Evolutionary conservation across 64 coral and sea anemone species (phyloP), one percentile per base, ranked within the genome.

Genomic region (Montipora capricornis): DNA sequence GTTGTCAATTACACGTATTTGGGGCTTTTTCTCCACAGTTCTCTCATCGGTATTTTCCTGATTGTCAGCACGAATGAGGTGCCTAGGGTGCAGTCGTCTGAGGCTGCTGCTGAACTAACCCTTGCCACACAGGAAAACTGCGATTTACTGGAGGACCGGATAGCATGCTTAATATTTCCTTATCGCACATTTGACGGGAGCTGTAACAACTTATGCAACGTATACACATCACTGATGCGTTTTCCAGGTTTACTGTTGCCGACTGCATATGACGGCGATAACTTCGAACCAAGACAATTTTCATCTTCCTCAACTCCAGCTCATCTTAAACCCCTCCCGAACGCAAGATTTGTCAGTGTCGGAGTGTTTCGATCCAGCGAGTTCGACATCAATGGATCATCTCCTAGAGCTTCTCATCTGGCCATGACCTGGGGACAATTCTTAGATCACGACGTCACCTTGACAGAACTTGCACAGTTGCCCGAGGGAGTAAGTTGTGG

Each of bases 401-500:
- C 13, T 47, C 19, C 47, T 16, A 14, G 5, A 45, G 88, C 26
- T 88, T 37, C 83, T 26, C 92, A 93, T 76, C 17, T 93, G 13
- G 17, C 79, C 2, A 93, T 93, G 91, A 87, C 82, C 5, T 93
- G 74, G 74, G 91, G 91, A 9, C 91, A 93, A 76, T 87, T 69
- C 12, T 10, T 78, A 20, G 91, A 87, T 70, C 91, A 93, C 16
- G 91, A 93, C n/a, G 4, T 79, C 1, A 93, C 91, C 16, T 53
- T 93, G 10, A 86, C 73, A 22, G 80, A 85, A 15, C 73, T 69
- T 9, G 61, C 37, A 2, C 37, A 2, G 0, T 37, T 37, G 37
- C 37, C 82, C 5, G 13, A 1, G 2, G 61, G 7, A 12, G 80
- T 78, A 51, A 11, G 15, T 4, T 81, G 57, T 37, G 79, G 79